Percentiles rank a stretch among this genome's conserved stretches.
These are phyloP conservation scores for Platyrinchus mystaceus DNA, from an alignment of 2,797 vertebrate species.

Conservation along the genomic window DNA sequence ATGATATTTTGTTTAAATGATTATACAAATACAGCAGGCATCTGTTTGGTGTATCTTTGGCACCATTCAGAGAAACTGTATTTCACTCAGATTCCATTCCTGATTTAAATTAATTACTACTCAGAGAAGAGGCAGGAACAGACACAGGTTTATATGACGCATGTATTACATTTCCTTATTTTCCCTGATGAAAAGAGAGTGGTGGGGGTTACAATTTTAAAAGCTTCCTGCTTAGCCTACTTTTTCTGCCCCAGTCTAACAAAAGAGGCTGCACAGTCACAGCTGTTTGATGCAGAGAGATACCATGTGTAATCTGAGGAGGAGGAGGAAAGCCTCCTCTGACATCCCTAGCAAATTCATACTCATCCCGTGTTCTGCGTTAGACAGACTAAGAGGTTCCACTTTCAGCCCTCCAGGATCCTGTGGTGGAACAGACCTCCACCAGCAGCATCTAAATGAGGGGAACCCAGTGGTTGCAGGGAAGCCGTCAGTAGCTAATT, in stretches of 20 bases:
- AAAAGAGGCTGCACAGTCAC: background rate
- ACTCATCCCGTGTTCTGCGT: background rate
- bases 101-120: background rate
- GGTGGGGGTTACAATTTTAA: background rate
- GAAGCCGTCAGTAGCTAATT: background rate
- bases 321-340: background rate
- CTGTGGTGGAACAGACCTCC: rapidly evolving
- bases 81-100: background rate
- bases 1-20: background rate
- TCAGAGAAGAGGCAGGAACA: background rate
- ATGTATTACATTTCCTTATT: background rate
- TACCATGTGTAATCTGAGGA: rapidly evolving
- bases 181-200: background rate
- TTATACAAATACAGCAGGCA: background rate
- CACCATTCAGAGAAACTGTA: background rate
- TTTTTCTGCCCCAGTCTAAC: background rate
- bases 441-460: background rate
- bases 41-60: background rate
- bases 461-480: background rate
- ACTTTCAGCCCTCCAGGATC: background rate
- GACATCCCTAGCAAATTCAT: background rate
- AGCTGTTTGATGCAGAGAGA: background rate
- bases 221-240: background rate
- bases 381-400: rapidly evolving
- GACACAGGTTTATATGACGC: background rate